Percentiles rank a stretch among this genome's conserved stretches.
Evolutionary conservation across 2,888 invertebrate genomes (phyloP).

Genomic region (Branchinecta sandiegonensis): DNA sequence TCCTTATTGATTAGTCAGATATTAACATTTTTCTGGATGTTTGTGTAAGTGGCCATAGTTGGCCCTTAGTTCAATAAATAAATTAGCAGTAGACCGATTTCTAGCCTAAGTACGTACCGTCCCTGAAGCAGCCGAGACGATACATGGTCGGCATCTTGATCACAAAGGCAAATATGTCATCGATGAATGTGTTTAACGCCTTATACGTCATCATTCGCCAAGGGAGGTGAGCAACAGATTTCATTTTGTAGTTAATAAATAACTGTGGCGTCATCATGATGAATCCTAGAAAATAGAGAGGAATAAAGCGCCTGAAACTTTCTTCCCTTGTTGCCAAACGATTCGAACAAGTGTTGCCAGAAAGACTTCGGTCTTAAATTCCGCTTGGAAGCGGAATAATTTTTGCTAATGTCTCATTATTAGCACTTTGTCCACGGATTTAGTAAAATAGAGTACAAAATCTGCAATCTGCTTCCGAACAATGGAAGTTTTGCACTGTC

Average conservation of each 20-base stretch:
- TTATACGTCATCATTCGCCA: slow-evolving; percentile 99
- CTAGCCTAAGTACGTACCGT: slow-evolving; percentile 43
- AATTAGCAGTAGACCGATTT: no score
- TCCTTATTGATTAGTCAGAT: background rate
- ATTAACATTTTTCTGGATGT: background rate
- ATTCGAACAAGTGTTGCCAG: no score
- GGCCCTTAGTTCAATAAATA: no score
- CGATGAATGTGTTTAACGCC: slow-evolving; percentile 97
- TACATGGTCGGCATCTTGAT: slow-evolving; percentile 99
- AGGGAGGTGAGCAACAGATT: slow-evolving; percentile 96
- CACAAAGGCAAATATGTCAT: slow-evolving; percentile 99
- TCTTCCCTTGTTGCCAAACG: no score
- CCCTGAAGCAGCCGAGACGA: slow-evolving; percentile 90
- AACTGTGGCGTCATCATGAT: slow-evolving; percentile 99
- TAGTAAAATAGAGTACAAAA: no score
- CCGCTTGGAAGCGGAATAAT: no score
- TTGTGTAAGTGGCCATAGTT: no score
- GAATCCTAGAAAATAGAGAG: slow-evolving; percentile 49
- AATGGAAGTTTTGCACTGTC: no score
- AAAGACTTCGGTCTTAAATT: no score
- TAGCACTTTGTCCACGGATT: no score
- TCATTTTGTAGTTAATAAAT: slow-evolving; percentile 97
- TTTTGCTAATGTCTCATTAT: no score
- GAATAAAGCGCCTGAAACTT: background rate
- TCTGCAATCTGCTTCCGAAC: no score